A percentile compares a stretch with the other conserved stretches of the same genome.
These are phyloP conservation scores for Nomia melanderi DNA, from an alignment of 1,140 invertebrate species.

Conservation along the genomic window DNA sequence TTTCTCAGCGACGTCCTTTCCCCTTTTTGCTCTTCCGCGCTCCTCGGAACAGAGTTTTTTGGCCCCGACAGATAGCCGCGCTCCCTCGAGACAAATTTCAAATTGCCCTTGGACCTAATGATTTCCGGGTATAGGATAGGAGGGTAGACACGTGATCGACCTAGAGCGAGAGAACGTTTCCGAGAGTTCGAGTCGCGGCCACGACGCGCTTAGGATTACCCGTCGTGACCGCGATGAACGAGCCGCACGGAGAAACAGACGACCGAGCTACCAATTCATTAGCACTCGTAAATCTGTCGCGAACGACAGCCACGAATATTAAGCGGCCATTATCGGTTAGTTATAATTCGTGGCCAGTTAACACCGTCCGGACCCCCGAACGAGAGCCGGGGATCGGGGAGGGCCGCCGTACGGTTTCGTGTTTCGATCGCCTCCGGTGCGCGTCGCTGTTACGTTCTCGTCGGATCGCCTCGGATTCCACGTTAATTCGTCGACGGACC, in stretches of 20 bases:
- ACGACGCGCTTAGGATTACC: not conserved
- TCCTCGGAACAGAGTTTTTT: slow-evolving; percentile 53
- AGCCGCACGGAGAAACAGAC: slow-evolving; percentile 20
- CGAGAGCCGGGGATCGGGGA: too few species aligned
- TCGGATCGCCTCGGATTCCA: not conserved
- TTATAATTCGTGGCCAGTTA: slow-evolving; percentile 79
- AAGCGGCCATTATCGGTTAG: slow-evolving; percentile 75
- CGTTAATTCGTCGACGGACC: slow-evolving; percentile 1
- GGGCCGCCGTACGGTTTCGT: too few species aligned
- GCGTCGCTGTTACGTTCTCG: not conserved
- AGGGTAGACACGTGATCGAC: slow-evolving; percentile 25
- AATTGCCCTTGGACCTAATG: slow-evolving; percentile 63
- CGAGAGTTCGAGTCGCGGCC: not conserved
- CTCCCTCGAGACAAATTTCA: slow-evolving; percentile 58
- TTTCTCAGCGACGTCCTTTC: not conserved
- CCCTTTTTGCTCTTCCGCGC: slow-evolving; percentile 56
- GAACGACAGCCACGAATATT: slow-evolving; percentile 78
- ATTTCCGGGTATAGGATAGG: slow-evolving; percentile 67
- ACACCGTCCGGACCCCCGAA: slow-evolving; percentile 53
- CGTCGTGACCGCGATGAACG: not conserved
- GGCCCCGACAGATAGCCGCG: slow-evolving; percentile 19
- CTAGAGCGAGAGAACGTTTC: not conserved
- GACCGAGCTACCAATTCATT: slow-evolving; percentile 76
- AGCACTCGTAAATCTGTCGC: slow-evolving; percentile 80
- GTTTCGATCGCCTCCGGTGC: slow-evolving; percentile 8